Conservation (phyloP, 2,888 invertebrate genomes). For the Galeopsomyia nigrocyanea region DNA sequence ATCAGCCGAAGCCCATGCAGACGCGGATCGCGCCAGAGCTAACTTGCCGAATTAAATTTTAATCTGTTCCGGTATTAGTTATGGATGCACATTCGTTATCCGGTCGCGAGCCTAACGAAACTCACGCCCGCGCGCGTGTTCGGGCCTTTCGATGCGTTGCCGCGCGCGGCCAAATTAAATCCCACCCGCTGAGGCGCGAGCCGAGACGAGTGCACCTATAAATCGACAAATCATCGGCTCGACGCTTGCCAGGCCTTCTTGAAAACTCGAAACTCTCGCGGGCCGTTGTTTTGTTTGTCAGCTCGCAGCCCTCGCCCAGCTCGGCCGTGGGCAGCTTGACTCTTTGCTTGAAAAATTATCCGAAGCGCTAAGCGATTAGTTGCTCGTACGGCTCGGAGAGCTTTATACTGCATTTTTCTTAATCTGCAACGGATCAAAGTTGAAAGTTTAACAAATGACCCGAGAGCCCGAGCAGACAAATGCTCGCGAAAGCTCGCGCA, state of each 20-base stretch:
- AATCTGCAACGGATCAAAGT: conserved; percentile 34
- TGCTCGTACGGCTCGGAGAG: too few species aligned
- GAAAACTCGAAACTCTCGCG: conserved; percentile 28
- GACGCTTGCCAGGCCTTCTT: too few species aligned
- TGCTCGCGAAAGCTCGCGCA: conserved; percentile 28
- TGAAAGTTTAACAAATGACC: conserved; percentile 43
- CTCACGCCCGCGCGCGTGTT: conserved; percentile 27
- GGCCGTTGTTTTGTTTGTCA: conserved; percentile 5
- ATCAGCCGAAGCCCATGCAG: conserved; percentile 52
- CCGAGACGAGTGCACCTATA: conserved; percentile 56
- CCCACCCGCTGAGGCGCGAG: conserved; percentile 57
- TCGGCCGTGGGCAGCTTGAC: too few species aligned
- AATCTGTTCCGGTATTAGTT: conserved; percentile 62
- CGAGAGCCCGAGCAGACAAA: conserved; percentile 19
- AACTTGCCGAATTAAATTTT: conserved; percentile 63
- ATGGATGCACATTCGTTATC: conserved; percentile 59
- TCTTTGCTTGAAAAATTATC: not conserved
- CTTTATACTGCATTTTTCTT: conserved; percentile 28
- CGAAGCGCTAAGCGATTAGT: not conserved
- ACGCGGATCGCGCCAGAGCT: conserved; percentile 41
- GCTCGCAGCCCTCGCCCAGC: too few species aligned
- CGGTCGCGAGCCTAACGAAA: conserved; percentile 30
- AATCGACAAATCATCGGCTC: conserved; percentile 52
- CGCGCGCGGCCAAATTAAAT: conserved; percentile 42
- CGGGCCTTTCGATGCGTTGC: conserved; percentile 2